Conservation (phyloP, 2,797 vertebrate species). For the Vireo griseus region DNA sequence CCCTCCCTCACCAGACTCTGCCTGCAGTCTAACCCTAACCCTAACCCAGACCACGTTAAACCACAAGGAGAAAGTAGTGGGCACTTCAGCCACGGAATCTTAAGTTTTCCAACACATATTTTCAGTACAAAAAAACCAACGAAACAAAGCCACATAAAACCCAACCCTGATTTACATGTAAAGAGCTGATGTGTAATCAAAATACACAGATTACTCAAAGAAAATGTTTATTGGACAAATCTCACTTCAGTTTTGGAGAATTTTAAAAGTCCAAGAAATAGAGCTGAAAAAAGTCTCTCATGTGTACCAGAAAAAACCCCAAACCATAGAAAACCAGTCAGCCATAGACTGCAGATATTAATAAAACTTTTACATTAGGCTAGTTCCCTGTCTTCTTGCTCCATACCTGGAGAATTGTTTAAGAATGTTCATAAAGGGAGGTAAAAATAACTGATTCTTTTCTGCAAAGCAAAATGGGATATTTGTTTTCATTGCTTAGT, state of each 20-base stretch:
- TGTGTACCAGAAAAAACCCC: neutral
- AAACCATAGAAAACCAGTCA: constrained; percentile 53
- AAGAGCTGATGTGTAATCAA: constrained; percentile 71
- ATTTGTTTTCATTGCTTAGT: constrained; percentile 64
- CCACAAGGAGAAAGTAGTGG: constrained; percentile 30
- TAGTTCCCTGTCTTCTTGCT: constrained; percentile 9
- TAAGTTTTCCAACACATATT: constrained; percentile 57
- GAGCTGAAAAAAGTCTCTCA: constrained; percentile 44
- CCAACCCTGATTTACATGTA: constrained; percentile 59
- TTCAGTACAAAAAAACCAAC: constrained; percentile 29
- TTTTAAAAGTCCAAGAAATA: constrained; percentile 57
- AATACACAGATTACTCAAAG: constrained; percentile 60
- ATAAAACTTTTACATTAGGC: constrained; percentile 26
- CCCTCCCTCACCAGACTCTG: constrained; percentile 30
- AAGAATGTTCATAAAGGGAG: constrained; percentile 43
- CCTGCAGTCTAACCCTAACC: neutral
- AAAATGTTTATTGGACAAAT: constrained; percentile 57
- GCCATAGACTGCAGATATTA: constrained; percentile 63
- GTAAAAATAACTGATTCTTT: constrained; percentile 39
- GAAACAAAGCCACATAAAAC: neutral
- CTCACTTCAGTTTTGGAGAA: constrained; percentile 58
- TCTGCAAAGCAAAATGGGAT: constrained; percentile 54
- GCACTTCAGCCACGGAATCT: constrained; percentile 61
- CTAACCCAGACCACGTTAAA: neutral
- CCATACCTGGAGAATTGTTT: constrained; percentile 27